These are phyloP conservation scores for Otolemur garnettii DNA, from an alignment of 2,113 vertebrate species.

Conservation along the genomic window DNA sequence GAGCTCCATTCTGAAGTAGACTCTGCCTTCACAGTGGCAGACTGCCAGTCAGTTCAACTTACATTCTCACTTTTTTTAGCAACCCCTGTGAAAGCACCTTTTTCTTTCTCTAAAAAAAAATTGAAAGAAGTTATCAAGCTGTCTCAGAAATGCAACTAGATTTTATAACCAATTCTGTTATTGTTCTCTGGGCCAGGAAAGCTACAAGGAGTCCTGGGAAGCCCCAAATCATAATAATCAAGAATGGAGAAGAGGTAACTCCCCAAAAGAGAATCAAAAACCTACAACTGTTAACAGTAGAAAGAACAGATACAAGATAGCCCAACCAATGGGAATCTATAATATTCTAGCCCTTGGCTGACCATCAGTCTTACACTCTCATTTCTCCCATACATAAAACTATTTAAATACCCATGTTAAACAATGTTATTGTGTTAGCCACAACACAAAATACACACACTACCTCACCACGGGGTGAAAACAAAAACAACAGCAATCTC, in stretches of 20 bases:
- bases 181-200: neutral
- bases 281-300: neutral
- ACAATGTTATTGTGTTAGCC: neutral
- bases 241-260: slow-evolving; percentile 24
- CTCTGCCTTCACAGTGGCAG: neutral
- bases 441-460: neutral
- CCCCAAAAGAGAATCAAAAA: neutral
- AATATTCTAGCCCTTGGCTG: neutral
- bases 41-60: neutral
- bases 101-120: neutral
- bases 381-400: neutral
- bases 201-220: neutral
- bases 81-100: neutral
- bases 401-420: slow-evolving; percentile 5
- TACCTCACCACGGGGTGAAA: neutral
- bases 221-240: neutral
- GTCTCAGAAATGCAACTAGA: neutral
- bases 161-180: slow-evolving; percentile 32
- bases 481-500: neutral
- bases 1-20: neutral
- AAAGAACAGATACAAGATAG: neutral
- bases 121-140: slow-evolving; percentile 34
- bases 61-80: neutral
- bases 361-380: neutral
- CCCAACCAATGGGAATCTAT: neutral